These are phyloP conservation scores for Himalopsyche kuldschensis DNA, from an alignment of 2,888 invertebrate species.

Conservation along the genomic window DNA sequence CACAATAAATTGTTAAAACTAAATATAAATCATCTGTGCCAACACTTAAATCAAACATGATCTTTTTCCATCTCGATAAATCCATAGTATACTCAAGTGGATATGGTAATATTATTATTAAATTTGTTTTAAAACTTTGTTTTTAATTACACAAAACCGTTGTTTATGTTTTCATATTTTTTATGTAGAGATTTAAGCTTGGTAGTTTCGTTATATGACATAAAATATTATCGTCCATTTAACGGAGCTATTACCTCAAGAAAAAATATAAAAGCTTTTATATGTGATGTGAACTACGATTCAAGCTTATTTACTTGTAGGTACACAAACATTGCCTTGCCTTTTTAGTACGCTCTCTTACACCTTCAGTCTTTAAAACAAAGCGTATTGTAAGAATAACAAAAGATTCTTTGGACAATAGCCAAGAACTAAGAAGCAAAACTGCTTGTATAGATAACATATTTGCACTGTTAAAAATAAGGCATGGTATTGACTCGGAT, in stretches of 20 bases:
- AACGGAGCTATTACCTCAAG: background rate
- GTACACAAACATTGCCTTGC: background rate
- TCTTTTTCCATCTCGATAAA: no score
- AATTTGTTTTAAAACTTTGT: no score
- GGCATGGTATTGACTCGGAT: background rate
- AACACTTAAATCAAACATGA: no score
- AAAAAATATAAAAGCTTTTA: no score
- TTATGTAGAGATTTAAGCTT: no score
- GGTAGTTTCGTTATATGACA: no score
- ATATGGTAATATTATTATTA: no score
- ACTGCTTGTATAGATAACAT: background rate
- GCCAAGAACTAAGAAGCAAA: conserved; percentile 16
- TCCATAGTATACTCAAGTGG: no score
- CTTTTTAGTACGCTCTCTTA: conserved; percentile 1
- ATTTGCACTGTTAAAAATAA: background rate
- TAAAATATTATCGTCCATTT: background rate
- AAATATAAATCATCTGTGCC: no score
- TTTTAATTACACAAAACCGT: no score
- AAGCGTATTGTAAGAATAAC: conserved; percentile 32
- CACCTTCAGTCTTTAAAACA: conserved; percentile 31
- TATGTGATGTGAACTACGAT: background rate
- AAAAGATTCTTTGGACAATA: conserved; percentile 24
- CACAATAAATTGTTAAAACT: no score
- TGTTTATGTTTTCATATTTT: no score
- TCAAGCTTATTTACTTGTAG: background rate